A percentile compares a stretch with the other conserved stretches of the same genome.
These are phyloP conservation scores for Brassicogethes aeneus DNA, from an alignment of 2,888 invertebrate genomes.

Conservation along the genomic window DNA sequence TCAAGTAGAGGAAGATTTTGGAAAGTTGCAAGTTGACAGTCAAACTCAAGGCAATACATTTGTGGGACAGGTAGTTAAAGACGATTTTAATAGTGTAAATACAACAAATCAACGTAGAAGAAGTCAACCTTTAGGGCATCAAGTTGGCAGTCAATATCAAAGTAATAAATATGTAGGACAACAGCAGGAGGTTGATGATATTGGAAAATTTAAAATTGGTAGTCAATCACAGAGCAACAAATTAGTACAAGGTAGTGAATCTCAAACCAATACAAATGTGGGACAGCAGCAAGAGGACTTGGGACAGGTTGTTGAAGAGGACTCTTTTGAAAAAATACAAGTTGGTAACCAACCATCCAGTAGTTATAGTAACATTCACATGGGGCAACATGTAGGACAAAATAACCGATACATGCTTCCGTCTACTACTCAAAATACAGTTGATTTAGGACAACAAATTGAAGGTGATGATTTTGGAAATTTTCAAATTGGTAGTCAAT, in stretches of 20 bases:
- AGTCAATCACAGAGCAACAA: too few species aligned
- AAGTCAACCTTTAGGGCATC: too few species aligned
- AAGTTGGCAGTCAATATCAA: too few species aligned
- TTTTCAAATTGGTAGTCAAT: not conserved
- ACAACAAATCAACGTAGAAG: too few species aligned
- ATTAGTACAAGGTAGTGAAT: too few species aligned
- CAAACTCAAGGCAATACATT: not conserved
- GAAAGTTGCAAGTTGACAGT: not conserved
- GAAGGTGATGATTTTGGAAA: conserved; percentile 9
- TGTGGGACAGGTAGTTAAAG: too few species aligned
- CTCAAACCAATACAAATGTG: conserved; percentile 6
- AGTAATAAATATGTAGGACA: conserved; percentile 10
- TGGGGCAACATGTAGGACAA: not conserved
- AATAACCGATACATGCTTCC: too few species aligned
- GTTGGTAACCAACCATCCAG: not conserved
- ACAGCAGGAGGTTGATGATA: conserved; percentile 9
- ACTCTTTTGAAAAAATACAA: not conserved
- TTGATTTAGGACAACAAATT: conserved; percentile 18
- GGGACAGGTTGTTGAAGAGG: not conserved
- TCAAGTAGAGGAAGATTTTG: not conserved
- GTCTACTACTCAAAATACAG: conserved; percentile 9
- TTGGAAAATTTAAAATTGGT: not conserved
- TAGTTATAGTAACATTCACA: not conserved
- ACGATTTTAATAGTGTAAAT: too few species aligned
- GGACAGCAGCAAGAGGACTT: conserved; percentile 9